phyloP scores from a whole-genome alignment of 2,113 vertebrate genomes.

The Turdus rufiventris region DNA sequence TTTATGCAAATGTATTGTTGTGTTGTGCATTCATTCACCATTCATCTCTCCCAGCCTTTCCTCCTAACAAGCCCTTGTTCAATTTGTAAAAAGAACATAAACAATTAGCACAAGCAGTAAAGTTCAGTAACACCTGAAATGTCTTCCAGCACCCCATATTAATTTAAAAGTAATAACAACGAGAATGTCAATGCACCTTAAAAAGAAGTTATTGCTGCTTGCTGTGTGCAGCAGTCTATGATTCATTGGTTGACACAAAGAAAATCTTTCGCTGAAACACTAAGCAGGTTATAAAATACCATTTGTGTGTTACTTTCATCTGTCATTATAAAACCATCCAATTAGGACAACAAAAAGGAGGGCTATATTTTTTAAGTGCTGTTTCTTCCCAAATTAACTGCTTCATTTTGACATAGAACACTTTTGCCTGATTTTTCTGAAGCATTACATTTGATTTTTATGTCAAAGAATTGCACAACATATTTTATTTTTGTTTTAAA shows the following conservation, averaged over 20 bases:
- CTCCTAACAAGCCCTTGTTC: not conserved
- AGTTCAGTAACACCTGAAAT: conserved; percentile 2
- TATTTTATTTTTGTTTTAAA: conserved; percentile 22
- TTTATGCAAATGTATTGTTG: not conserved
- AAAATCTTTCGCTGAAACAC: conserved; percentile 36
- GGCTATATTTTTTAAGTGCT: conserved; percentile 7
- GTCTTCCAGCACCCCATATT: not conserved
- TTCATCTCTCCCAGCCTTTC: not conserved
- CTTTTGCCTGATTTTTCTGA: not conserved
- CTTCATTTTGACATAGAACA: not conserved
- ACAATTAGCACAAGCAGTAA: conserved; percentile 15
- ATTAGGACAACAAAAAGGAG: conserved; percentile 50
- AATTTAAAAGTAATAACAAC: conserved; percentile 17
- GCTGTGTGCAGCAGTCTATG: not conserved
- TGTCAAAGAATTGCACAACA: not conserved
- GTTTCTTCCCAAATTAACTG: conserved; percentile 22
- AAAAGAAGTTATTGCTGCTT: conserved; percentile 14
- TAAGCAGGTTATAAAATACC: conserved; percentile 47
- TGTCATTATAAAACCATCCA: conserved; percentile 53
- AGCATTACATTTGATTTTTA: not conserved
- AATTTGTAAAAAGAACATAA: not conserved
- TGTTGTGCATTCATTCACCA: accelerated
- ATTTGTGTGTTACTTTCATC: conserved; percentile 37
- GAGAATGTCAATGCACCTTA: not conserved
- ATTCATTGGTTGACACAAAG: conserved; percentile 11